Evolutionary conservation across 1,140 invertebrate genomes (phyloP).

Genomic region (Sipha flava): DNA sequence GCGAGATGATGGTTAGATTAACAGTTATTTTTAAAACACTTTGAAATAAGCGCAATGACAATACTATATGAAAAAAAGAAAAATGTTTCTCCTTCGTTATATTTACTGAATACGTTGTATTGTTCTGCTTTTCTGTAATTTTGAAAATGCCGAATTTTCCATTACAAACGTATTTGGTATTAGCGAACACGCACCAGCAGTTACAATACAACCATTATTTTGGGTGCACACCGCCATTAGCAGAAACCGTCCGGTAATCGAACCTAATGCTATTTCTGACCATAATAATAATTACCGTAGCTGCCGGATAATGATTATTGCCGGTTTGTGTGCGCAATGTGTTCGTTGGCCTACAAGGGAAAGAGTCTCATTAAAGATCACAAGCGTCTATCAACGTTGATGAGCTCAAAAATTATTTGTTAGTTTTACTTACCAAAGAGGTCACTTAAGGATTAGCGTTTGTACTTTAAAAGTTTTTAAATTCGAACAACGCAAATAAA

Average conservation of each 20-base stretch:
- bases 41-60: neutral
- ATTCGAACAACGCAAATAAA: neutral
- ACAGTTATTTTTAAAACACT: neutral
- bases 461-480: neutral
- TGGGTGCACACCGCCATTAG: neutral
- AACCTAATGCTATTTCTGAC: constrained; percentile 20
- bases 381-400: constrained; percentile 14
- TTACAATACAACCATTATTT: constrained; percentile 4
- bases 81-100: too few relatives aligned
- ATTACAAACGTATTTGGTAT: neutral
- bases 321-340: neutral
- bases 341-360: neutral
- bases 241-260: constrained; percentile 25
- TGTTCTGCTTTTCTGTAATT: neutral
- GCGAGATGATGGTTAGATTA: too few relatives aligned
- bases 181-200: constrained; percentile 7
- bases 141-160: neutral
- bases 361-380: neutral
- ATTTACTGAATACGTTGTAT: neutral
- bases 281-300: constrained; percentile 23
- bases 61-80: too few relatives aligned
- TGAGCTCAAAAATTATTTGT: neutral
- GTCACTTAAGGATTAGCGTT: neutral
- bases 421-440: neutral
- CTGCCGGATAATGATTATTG: constrained; percentile 19